Percentiles rank a stretch among this genome's conserved stretches.
phyloP scores from a whole-genome alignment of 2,113 vertebrate species.

The Paradisaea rubra region DNA sequence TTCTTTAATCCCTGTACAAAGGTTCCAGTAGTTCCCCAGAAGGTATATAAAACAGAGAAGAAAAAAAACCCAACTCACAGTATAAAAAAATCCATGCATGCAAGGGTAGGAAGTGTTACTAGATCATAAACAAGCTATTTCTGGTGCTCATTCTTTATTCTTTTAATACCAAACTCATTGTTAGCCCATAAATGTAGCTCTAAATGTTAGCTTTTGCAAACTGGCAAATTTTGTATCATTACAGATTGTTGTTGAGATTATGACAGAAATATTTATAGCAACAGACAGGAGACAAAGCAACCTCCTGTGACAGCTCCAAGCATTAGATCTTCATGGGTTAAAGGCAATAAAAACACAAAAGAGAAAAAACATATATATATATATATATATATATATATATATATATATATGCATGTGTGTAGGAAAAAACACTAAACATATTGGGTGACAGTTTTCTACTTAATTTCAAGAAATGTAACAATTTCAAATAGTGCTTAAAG shows the following conservation, averaged over 20 bases:
- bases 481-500: not conserved
- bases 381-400: not conserved
- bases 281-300: not conserved
- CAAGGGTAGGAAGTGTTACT: not conserved
- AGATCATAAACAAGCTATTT: not conserved
- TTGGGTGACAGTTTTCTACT: not conserved
- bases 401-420: fast-evolving
- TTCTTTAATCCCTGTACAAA: not conserved
- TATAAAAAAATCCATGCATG: not conserved
- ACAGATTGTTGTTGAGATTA: not conserved
- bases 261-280: not conserved
- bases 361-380: not conserved
- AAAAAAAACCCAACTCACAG: not conserved
- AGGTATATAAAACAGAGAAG: not conserved
- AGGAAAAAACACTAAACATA: not conserved
- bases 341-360: not conserved
- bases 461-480: not conserved
- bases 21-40: not conserved
- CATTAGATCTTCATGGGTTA: not conserved
- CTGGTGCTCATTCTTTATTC: not conserved
- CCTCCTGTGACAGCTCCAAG: not conserved
- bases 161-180: not conserved
- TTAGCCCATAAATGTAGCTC: not conserved
- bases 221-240: not conserved
- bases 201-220: not conserved